Evolutionary conservation across 2,797 vertebrate genomes (phyloP).

Genomic region (Echiichthys vipera): DNA sequence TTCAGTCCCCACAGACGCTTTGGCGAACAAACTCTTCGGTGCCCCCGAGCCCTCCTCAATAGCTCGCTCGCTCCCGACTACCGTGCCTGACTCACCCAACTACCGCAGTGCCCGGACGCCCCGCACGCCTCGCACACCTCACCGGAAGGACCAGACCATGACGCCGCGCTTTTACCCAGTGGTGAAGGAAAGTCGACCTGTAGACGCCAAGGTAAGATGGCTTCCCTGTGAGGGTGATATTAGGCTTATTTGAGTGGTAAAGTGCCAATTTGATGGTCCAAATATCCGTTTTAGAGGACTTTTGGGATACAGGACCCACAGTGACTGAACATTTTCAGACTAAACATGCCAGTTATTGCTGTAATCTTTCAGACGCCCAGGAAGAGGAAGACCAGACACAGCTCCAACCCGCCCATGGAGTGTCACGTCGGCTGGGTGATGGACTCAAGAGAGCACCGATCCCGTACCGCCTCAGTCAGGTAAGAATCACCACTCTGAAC

Average conservation of each 20-base stretch:
- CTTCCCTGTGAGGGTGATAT: not conserved
- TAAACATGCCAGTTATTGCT: not conserved
- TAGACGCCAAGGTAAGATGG: conserved; percentile 92
- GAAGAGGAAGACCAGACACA: conserved; percentile 98
- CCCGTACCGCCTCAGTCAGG: conserved; percentile 97
- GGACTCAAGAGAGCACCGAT: conserved; percentile 97
- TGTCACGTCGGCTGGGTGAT: conserved; percentile 99
- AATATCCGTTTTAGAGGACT: not conserved
- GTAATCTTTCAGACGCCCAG: conserved; percentile 88
- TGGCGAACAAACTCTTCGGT: conserved; percentile 98
- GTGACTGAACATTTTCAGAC: not conserved
- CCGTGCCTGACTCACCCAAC: conserved; percentile 96
- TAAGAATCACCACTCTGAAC: conserved; percentile 56
- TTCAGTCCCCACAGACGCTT: conserved; percentile 94
- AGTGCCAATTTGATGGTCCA: not conserved
- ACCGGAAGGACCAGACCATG: conserved; percentile 93
- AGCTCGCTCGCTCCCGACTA: conserved; percentile 95
- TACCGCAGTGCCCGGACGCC: conserved; percentile 94
- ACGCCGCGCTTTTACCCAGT: conserved; percentile 98
- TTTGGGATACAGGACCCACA: not conserved
- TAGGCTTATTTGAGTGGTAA: not conserved
- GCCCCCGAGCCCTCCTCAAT: conserved; percentile 93
- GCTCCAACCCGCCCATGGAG: conserved; percentile 97
- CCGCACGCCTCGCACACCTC: conserved; percentile 94
- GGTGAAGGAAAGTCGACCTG: conserved; percentile 95